Base-by-base conservation (phyloP, 2,113 vertebrate species). In the Hemichromis elongatus region DNA sequence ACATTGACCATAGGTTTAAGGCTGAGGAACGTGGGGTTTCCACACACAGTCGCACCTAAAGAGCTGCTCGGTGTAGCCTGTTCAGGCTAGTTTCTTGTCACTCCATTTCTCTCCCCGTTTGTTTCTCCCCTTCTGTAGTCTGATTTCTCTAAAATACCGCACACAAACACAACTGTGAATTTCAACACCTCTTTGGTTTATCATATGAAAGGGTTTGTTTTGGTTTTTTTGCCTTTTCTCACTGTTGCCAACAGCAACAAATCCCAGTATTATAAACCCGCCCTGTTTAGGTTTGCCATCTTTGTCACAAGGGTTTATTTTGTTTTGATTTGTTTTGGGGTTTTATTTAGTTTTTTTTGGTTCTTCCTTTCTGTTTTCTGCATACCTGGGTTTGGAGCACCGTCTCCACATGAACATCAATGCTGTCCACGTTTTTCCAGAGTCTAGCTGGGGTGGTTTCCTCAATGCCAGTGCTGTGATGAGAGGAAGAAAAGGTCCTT, bases 231-330 rank as follows among this genome's bases (percentile, higher is more conserved):
- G 4, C 28, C 54, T 79, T 88, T 89, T 92, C 95, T 95, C 95
- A 95, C 96, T 95, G 96, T 98, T 98, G 97, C 97, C 96, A 97
- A 96, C 96, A 96, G 97, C 97, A 98, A 96, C 96, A 96, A 94
- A 97, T 98, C 97, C 98, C 98, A 99, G 98, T 99, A 98, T 99
- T 99, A 99, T 90, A 90, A 92, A 96, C 96, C 96, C 97, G 95
- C 97, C 96, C 95, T 94, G 96, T 97, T 93, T 89, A 94, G 90
- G 84, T 94, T 93, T 92, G 87, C 96, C 97, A 88, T 94, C 85
- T 80, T 73, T 87, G 90, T 94, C 89, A 87, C 93, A 89, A 24
- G 56, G 56, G 12, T 90, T 75, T 90, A 68, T 68, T 70, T 70
- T 89, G 19, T 77, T 79, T 77, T 79, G 57, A 13, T 35, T 42